These are phyloP conservation scores for Harpegnathos saltator DNA, from an alignment of 1,140 invertebrate genomes.

Conservation along the genomic window DNA sequence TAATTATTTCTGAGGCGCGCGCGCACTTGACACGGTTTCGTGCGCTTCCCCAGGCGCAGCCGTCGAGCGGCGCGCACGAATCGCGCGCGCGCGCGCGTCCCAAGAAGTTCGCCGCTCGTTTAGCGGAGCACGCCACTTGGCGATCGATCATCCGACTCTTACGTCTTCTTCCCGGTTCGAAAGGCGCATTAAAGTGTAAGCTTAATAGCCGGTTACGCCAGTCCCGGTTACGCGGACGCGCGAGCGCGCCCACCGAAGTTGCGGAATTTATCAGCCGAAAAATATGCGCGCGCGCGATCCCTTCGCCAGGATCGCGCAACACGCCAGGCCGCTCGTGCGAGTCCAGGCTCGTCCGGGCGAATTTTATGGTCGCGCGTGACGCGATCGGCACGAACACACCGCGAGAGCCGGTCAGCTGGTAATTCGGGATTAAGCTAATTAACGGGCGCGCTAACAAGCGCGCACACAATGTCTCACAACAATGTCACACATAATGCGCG, in stretches of 20 bases:
- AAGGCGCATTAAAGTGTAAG: conserved; percentile 60
- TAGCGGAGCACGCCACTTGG: conserved; percentile 58
- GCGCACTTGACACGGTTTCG: conserved; percentile 58
- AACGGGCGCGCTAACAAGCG: neutral
- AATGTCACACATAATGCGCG: neutral
- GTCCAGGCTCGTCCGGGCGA: neutral
- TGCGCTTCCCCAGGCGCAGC: conserved; percentile 1
- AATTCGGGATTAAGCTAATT: conserved; percentile 9
- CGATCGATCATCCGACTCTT: conserved; percentile 67
- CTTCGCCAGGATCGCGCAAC: neutral
- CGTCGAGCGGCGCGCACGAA: conserved; percentile 19
- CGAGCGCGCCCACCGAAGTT: conserved; percentile 13
- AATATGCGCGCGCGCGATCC: neutral
- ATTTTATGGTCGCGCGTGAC: conserved; percentile 1
- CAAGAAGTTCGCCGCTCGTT: conserved; percentile 37
- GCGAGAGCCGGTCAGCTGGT: neutral
- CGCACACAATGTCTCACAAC: conserved; percentile 12
- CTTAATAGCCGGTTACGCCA: conserved; percentile 62
- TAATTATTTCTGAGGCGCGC: conserved; percentile 68
- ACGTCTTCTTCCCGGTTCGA: conserved; percentile 49
- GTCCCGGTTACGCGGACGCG: conserved; percentile 1
- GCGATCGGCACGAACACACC: neutral
- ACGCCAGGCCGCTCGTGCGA: conserved; percentile 1
- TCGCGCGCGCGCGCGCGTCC: conserved; percentile 20
- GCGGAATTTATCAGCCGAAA: conserved; percentile 34